Conservation (phyloP, 2,888 invertebrate species). For the Pollenia griseotomentosa region DNA sequence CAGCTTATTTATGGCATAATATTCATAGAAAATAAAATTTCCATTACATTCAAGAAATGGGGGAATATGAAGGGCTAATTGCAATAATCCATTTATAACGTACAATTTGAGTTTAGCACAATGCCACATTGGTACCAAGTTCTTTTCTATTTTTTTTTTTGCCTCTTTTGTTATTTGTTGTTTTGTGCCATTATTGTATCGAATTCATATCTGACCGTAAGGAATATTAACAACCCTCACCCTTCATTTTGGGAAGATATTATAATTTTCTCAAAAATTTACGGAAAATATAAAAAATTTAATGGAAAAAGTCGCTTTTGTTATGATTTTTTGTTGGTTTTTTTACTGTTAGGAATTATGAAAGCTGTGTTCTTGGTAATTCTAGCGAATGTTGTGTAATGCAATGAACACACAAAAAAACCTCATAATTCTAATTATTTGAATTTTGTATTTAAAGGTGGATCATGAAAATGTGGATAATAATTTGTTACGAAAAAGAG, state of each 20-base stretch:
- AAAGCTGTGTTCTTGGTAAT: background rate
- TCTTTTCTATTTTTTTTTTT: slow-evolving; percentile 8
- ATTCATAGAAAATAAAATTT: slow-evolving; percentile 33
- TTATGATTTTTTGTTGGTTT: slow-evolving; percentile 14
- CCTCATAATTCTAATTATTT: too few species aligned
- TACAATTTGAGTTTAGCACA: slow-evolving; percentile 77
- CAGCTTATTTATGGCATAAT: slow-evolving; percentile 47
- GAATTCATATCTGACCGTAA: slow-evolving; percentile 58
- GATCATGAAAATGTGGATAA: too few species aligned
- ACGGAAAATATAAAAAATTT: slow-evolving; percentile 38
- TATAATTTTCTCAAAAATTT: slow-evolving; percentile 27
- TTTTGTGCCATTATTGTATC: slow-evolving; percentile 24
- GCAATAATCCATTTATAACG: slow-evolving; percentile 84
- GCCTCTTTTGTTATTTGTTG: background rate
- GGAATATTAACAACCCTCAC: slow-evolving; percentile 62
- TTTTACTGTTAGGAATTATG: slow-evolving; percentile 11
- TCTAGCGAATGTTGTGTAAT: background rate
- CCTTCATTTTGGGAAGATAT: background rate
- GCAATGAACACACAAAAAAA: too few species aligned
- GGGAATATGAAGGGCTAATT: slow-evolving; percentile 80
- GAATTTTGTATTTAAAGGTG: too few species aligned
- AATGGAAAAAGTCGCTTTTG: slow-evolving; percentile 26
- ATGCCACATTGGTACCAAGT: slow-evolving; percentile 66
- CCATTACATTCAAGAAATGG: slow-evolving; percentile 40
- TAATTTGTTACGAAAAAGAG: too few species aligned